Conservation (phyloP, 2,888 invertebrate genomes). For the Hymenopus coronatus region DNA sequence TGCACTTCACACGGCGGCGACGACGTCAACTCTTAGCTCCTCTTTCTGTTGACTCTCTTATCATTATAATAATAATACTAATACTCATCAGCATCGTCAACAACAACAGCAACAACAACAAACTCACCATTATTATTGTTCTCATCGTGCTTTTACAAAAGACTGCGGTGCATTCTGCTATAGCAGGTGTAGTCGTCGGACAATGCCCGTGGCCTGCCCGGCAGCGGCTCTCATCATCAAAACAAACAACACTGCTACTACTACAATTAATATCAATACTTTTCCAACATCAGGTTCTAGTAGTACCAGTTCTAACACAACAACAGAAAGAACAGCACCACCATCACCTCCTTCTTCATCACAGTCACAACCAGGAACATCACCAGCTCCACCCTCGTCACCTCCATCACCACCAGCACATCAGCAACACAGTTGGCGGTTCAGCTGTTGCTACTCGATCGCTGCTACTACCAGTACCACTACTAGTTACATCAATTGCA, state of each 20-base stretch:
- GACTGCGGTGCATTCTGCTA: slow-evolving; percentile 12
- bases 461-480: not conserved
- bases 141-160: slow-evolving; percentile 12
- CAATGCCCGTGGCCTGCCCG: slow-evolving; percentile 31
- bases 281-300: not conserved
- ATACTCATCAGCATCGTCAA: not conserved
- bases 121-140: slow-evolving; percentile 3
- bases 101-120: not conserved
- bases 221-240: not conserved
- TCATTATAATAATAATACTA: slow-evolving; percentile 13
- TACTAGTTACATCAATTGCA: not conserved
- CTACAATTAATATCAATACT: not conserved
- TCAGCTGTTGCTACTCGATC: not conserved
- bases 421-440: not conserved
- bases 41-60: slow-evolving; percentile 25
- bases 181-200: slow-evolving; percentile 22
- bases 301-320: not conserved
- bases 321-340: not conserved
- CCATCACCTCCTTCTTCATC: not conserved
- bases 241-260: not conserved
- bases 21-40: slow-evolving; percentile 30
- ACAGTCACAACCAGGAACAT: not conserved
- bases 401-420: not conserved
- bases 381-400: not conserved
- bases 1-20: slow-evolving; percentile 29